Evolutionary conservation across 2,113 vertebrate genomes (phyloP).

Genomic region (Petromus typicus): DNA sequence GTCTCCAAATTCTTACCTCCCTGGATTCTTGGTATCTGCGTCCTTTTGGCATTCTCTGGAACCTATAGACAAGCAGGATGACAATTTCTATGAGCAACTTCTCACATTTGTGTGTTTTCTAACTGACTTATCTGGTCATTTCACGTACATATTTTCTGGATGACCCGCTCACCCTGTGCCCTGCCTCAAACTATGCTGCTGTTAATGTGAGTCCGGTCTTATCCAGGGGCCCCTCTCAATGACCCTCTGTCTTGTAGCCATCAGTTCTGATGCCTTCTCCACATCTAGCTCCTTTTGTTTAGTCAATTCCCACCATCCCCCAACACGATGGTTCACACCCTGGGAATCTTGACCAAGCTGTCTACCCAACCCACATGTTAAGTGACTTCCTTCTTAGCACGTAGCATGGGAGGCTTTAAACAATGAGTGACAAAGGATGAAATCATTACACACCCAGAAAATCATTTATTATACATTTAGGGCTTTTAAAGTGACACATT

Average conservation of each 20-base stretch:
- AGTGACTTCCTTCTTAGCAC: not conserved
- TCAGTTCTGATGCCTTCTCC: not conserved
- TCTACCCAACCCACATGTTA: not conserved
- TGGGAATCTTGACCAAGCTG: not conserved
- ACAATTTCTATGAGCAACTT: not conserved
- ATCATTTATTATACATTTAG: not conserved
- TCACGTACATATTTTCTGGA: not conserved
- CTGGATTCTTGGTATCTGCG: not conserved
- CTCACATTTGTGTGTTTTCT: not conserved
- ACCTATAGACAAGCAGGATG: not conserved
- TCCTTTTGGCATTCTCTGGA: not conserved
- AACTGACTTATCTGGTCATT: not conserved
- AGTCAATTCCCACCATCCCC: not conserved
- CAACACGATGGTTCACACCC: too few species aligned
- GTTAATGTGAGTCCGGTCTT: not conserved
- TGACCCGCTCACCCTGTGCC: not conserved
- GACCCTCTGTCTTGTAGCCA: not conserved
- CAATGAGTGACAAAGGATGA: not conserved
- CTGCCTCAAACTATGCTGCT: constrained; percentile 16
- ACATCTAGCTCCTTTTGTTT: not conserved
- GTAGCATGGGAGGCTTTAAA: not conserved
- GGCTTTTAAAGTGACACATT: not conserved
- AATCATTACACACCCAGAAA: not conserved
- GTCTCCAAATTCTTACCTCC: not conserved
- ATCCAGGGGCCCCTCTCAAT: not conserved